These are phyloP conservation scores for Pygoscelis antarcticus DNA, from an alignment of 2,113 vertebrate species.

Conservation along the genomic window DNA sequence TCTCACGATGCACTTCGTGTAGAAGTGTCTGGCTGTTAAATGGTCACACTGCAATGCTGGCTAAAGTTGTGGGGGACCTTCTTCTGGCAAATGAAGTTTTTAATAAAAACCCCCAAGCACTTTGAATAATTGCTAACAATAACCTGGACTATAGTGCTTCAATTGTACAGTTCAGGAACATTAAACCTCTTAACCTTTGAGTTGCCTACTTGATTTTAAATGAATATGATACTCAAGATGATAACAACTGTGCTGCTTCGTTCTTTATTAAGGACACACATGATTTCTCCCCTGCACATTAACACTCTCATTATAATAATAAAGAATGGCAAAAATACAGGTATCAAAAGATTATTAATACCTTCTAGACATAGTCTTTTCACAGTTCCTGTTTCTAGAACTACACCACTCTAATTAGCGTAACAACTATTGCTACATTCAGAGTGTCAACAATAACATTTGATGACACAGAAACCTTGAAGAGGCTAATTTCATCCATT, in stretches of 20 bases:
- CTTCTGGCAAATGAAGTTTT: slow-evolving; percentile 38
- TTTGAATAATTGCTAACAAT: slow-evolving; percentile 69
- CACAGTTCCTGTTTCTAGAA: slow-evolving; percentile 34
- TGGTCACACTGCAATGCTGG: not conserved
- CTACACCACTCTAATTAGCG: slow-evolving; percentile 37
- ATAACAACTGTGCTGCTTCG: slow-evolving; percentile 51
- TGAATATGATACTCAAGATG: slow-evolving; percentile 70
- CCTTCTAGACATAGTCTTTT: slow-evolving; percentile 50
- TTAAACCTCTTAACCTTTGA: slow-evolving; percentile 76
- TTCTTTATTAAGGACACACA: slow-evolving; percentile 67
- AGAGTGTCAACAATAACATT: slow-evolving; percentile 53
- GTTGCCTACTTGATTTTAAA: slow-evolving; percentile 74
- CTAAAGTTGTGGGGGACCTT: slow-evolving; percentile 22
- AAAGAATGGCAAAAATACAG: slow-evolving; percentile 66
- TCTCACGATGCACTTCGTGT: not conserved
- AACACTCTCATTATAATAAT: slow-evolving; percentile 62
- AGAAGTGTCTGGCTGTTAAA: not conserved
- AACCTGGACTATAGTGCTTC: slow-evolving; percentile 60
- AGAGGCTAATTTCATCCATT: not conserved
- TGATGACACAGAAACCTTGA: slow-evolving; percentile 31
- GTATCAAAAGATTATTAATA: slow-evolving; percentile 57
- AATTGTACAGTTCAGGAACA: slow-evolving; percentile 67
- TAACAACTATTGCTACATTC: slow-evolving; percentile 50
- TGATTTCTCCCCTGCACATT: slow-evolving; percentile 44
- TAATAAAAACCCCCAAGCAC: not conserved